Percentiles rank a stretch among this genome's conserved stretches.
phyloP scores from a whole-genome alignment of 2,888 invertebrate species.

The Troilus luridus region DNA sequence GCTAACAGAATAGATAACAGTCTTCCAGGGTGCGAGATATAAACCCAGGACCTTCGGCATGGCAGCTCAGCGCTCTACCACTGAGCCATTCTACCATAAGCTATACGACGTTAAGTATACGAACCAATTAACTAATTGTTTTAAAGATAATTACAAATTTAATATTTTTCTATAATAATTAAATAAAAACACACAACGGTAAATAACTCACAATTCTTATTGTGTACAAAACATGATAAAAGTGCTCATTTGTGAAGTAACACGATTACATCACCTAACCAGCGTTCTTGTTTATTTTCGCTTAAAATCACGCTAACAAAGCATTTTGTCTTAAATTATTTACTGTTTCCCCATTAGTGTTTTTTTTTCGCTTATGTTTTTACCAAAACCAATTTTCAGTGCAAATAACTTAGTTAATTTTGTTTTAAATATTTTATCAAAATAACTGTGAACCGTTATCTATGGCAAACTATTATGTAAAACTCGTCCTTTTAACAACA shows the following conservation, averaged over 20 bases:
- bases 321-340: background rate
- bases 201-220: no score
- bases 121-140: no score
- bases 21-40: no score
- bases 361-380: background rate
- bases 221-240: background rate
- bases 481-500: background rate
- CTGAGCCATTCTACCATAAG: no score
- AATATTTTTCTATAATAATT: no score
- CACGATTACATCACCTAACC: background rate
- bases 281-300: background rate
- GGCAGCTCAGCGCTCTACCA: no score
- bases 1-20: no score
- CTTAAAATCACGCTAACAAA: constrained; percentile 1
- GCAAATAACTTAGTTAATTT: background rate
- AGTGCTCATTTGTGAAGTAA: background rate
- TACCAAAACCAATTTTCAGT: background rate
- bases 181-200: no score
- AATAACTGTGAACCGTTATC: background rate
- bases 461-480: background rate
- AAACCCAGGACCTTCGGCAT: no score
- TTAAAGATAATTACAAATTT: no score
- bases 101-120: no score
- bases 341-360: background rate
- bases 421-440: background rate